Percentiles rank a stretch among this genome's conserved stretches.
phyloP scores from a whole-genome alignment of 2,888 invertebrate species.

The Perizoma affinitatum region DNA sequence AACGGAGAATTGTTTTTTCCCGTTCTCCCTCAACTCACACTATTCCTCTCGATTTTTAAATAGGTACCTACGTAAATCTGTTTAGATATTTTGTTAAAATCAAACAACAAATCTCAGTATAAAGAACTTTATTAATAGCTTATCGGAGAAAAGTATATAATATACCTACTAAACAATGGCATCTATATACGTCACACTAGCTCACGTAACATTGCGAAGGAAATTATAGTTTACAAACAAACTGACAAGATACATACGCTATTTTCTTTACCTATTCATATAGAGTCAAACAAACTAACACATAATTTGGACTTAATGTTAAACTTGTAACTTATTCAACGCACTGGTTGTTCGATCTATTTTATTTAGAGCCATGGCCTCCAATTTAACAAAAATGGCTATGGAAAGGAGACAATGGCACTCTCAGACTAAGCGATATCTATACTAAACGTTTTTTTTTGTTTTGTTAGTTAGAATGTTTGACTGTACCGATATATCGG shows the following conservation, averaged over 20 bases:
- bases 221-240: slow-evolving; percentile 29
- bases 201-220: slow-evolving; percentile 43
- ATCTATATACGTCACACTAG: slow-evolving; percentile 60
- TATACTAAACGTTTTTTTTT: too few relatives aligned
- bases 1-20: too few relatives aligned
- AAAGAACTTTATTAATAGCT: slow-evolving; percentile 76
- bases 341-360: too few relatives aligned
- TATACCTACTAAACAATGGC: slow-evolving; percentile 76
- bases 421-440: too few relatives aligned
- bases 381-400: too few relatives aligned
- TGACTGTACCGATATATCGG: too few relatives aligned
- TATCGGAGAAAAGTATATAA: slow-evolving; percentile 67
- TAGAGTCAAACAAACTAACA: slow-evolving; percentile 30
- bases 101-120: slow-evolving; percentile 56
- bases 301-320: slow-evolving; percentile 19
- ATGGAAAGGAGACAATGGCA: too few relatives aligned
- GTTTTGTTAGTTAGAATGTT: too few relatives aligned
- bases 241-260: slow-evolving; percentile 21
- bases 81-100: not conserved
- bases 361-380: too few relatives aligned
- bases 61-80: not conserved
- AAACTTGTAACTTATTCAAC: too few relatives aligned
- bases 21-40: too few relatives aligned
- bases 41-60: too few relatives aligned
- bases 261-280: slow-evolving; percentile 1